phyloP scores from a whole-genome alignment of 2,888 invertebrate species.

The Drosophila paramelanica region DNA sequence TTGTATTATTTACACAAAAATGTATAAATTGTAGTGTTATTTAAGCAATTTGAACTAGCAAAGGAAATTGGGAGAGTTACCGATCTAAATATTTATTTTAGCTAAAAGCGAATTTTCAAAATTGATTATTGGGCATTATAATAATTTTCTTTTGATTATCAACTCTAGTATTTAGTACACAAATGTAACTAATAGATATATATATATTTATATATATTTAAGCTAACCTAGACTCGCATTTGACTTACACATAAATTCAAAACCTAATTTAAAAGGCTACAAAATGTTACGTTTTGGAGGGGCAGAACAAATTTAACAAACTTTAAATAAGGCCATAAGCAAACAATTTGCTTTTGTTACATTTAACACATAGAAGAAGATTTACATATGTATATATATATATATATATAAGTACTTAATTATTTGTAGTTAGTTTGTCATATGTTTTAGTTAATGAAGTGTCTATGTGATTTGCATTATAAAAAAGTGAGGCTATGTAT shows the following conservation, averaged over 20 bases:
- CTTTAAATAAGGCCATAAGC: slow-evolving; percentile 69
- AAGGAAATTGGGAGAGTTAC: slow-evolving; percentile 33
- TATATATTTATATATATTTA: slow-evolving; percentile 36
- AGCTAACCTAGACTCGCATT: slow-evolving; percentile 60
- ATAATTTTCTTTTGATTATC: slow-evolving; percentile 53
- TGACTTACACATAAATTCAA: slow-evolving; percentile 61
- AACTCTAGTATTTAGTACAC: slow-evolving; percentile 50
- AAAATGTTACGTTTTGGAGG: slow-evolving; percentile 46
- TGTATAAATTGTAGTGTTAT: slow-evolving; percentile 39
- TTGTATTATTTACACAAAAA: slow-evolving; percentile 62
- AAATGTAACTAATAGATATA: slow-evolving; percentile 58
- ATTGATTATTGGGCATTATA: slow-evolving; percentile 28
- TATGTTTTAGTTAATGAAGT: slow-evolving; percentile 40
- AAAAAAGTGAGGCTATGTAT: slow-evolving; percentile 63
- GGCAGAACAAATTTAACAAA: slow-evolving; percentile 66
- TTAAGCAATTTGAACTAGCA: slow-evolving; percentile 60
- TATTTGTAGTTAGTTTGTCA: slow-evolving; percentile 35
- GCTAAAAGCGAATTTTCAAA: slow-evolving; percentile 45
- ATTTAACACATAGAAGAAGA: slow-evolving; percentile 55
- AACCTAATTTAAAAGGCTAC: slow-evolving; percentile 65
- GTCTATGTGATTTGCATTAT: slow-evolving; percentile 57
- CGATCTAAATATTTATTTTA: slow-evolving; percentile 59
- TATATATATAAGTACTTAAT: slow-evolving; percentile 16
- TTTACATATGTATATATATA: slow-evolving; percentile 21
- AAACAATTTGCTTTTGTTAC: slow-evolving; percentile 54